A percentile compares a stretch with the other conserved stretches of the same genome.
Evolutionary conservation across 2,797 vertebrate species (phyloP).

Genomic region (Takifugu ocellatus): DNA sequence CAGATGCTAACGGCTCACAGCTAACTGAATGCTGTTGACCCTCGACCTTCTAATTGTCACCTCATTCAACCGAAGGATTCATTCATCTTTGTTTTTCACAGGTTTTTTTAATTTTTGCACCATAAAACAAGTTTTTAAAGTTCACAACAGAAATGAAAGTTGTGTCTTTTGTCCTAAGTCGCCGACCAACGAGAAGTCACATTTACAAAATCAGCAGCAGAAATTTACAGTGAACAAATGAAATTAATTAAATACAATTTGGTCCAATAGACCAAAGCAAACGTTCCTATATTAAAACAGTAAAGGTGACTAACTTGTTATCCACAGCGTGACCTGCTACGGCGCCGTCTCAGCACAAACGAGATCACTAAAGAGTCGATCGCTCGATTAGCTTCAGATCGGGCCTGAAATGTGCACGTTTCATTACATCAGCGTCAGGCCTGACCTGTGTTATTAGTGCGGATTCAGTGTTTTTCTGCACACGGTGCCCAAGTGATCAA

Average conservation of each 20-base stretch:
- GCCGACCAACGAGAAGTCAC: too few species aligned
- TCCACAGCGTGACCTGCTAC: too few species aligned
- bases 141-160: conserved; percentile 11
- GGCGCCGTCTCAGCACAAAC: conserved; percentile 1
- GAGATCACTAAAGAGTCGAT: neutral
- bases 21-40: neutral
- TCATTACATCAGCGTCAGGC: too few species aligned
- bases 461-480: too few species aligned
- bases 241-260: neutral
- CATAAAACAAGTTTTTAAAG: conserved; percentile 14
- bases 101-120: conserved; percentile 23
- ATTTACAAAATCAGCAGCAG: conserved; percentile 9
- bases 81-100: conserved; percentile 3
- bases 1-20: neutral
- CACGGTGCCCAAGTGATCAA: too few species aligned
- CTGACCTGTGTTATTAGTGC: too few species aligned
- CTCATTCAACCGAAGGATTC: neutral
- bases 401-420: too few species aligned
- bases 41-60: neutral
- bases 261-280: neutral
- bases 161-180: neutral
- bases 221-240: neutral
- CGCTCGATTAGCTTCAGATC: too few species aligned
- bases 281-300: conserved; percentile 3
- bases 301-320: neutral